These are phyloP conservation scores for Drosophila novamexicana DNA, from an alignment of 1,140 invertebrate genomes.

Conservation along the genomic window DNA sequence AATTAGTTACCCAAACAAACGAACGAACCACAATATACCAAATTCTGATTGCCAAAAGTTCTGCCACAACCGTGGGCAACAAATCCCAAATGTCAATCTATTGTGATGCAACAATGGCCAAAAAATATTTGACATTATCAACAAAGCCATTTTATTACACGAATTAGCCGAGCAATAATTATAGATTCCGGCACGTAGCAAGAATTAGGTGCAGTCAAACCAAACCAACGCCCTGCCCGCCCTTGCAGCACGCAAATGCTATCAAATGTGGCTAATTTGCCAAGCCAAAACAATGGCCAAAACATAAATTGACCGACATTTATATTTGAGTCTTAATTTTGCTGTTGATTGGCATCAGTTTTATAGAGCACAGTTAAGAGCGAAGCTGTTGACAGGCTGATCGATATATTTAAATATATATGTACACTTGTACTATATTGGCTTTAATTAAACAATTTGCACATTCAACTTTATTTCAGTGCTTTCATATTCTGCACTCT, in stretches of 20 bases:
- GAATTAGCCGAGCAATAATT: constrained; percentile 51
- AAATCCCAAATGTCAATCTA: constrained; percentile 43
- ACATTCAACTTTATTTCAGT: neutral
- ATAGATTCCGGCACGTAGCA: constrained; percentile 58
- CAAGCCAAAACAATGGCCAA: constrained; percentile 26
- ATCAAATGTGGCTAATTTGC: constrained; percentile 45
- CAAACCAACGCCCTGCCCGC: neutral
- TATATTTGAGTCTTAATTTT: constrained; percentile 11
- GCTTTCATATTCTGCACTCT: neutral
- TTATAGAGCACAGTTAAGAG: neutral
- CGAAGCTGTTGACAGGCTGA: neutral
- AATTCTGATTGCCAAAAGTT: neutral
- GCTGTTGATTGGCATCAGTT: constrained; percentile 16
- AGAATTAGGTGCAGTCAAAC: constrained; percentile 47
- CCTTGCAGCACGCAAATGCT: constrained; percentile 8
- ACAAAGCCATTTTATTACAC: constrained; percentile 65
- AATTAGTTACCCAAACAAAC: neutral
- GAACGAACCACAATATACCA: neutral
- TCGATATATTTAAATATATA: constrained; percentile 4
- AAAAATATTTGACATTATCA: constrained; percentile 56
- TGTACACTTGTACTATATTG: neutral
- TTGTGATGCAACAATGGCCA: constrained; percentile 23
- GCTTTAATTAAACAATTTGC: neutral
- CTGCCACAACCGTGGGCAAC: constrained; percentile 2
- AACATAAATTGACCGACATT: constrained; percentile 12